Conservation (phyloP, 2,888 invertebrate genomes). For the Drosophila diplacantha region DNA sequence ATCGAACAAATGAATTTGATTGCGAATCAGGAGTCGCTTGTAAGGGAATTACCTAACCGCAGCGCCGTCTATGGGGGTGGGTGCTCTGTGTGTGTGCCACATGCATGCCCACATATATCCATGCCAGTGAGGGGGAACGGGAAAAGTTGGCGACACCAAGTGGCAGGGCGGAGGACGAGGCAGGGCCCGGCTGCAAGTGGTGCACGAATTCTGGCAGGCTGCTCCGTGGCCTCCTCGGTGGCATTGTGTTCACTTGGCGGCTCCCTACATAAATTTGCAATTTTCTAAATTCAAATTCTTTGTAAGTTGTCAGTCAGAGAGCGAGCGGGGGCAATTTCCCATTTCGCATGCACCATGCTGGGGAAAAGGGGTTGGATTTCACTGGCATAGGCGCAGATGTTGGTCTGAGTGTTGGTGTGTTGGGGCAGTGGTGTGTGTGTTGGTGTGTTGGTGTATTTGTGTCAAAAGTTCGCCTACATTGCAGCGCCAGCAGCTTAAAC, state of each 20-base stretch:
- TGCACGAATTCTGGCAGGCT: slow-evolving; percentile 23
- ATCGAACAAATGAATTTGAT: slow-evolving; percentile 58
- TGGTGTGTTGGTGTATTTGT: slow-evolving; percentile 41
- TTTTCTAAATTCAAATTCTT: slow-evolving; percentile 72
- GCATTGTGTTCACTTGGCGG: slow-evolving; percentile 38
- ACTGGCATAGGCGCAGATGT: slow-evolving; percentile 51
- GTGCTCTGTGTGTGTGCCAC: slow-evolving; percentile 1
- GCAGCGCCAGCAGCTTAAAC: slow-evolving; percentile 59
- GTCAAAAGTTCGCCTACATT: slow-evolving; percentile 53
- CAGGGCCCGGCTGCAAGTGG: slow-evolving; percentile 5
- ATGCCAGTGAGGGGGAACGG: background rate
- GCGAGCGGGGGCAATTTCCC: slow-evolving; percentile 57
- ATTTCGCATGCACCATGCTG: slow-evolving; percentile 62
- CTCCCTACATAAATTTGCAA: slow-evolving; percentile 70
- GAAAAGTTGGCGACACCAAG: slow-evolving; percentile 12
- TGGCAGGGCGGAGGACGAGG: slow-evolving; percentile 1
- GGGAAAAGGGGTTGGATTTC: background rate
- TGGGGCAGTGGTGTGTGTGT: slow-evolving; percentile 12
- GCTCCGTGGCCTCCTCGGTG: background rate
- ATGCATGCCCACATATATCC: slow-evolving; percentile 3
- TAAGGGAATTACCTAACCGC: slow-evolving; percentile 38
- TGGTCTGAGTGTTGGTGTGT: slow-evolving; percentile 1
- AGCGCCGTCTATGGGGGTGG: background rate
- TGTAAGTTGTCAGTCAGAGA: slow-evolving; percentile 70
- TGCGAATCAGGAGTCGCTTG: slow-evolving; percentile 51